A percentile compares a stretch with the other conserved stretches of the same genome.
phyloP scores from a whole-genome alignment of 2,888 invertebrate species.

The Volucella zonaria region DNA sequence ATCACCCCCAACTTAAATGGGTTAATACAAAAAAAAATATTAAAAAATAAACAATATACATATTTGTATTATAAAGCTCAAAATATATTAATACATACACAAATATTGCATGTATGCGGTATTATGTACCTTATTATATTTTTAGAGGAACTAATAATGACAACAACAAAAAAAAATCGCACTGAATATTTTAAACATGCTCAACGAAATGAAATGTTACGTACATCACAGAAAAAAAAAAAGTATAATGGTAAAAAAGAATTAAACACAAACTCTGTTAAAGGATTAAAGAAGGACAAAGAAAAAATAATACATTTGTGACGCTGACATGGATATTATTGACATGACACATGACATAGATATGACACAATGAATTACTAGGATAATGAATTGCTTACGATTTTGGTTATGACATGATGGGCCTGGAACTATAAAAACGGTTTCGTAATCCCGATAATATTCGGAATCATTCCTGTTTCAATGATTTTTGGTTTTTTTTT shows the following conservation, averaged over 20 bases:
- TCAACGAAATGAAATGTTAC: background rate
- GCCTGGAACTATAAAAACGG: slow-evolving; percentile 89
- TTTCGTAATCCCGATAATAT: slow-evolving; percentile 88
- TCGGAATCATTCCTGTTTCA: slow-evolving; percentile 84
- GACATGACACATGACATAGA: slow-evolving; percentile 44
- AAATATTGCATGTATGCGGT: no score
- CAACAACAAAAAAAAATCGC: no score
- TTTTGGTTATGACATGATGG: slow-evolving; percentile 86
- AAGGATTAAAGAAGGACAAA: background rate
- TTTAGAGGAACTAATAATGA: no score
- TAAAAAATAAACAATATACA: no score
- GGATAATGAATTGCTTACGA: slow-evolving; percentile 83
- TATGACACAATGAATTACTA: slow-evolving; percentile 67
- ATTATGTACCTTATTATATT: no score
- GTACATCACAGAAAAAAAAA: slow-evolving; percentile 13
- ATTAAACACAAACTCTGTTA: slow-evolving; percentile 18
- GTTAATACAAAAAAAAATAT: no score
- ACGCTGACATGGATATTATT: slow-evolving; percentile 37
- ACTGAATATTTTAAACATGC: background rate
- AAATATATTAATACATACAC: no score
- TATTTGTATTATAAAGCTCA: no score
- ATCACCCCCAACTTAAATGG: no score
- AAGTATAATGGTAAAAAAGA: background rate
- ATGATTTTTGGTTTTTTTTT: slow-evolving; percentile 37
- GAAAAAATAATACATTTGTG: slow-evolving; percentile 22